Percentiles rank a stretch among this genome's conserved stretches.
phyloP scores from a whole-genome alignment of 2,113 vertebrate species.

The Lasiurus borealis region DNA sequence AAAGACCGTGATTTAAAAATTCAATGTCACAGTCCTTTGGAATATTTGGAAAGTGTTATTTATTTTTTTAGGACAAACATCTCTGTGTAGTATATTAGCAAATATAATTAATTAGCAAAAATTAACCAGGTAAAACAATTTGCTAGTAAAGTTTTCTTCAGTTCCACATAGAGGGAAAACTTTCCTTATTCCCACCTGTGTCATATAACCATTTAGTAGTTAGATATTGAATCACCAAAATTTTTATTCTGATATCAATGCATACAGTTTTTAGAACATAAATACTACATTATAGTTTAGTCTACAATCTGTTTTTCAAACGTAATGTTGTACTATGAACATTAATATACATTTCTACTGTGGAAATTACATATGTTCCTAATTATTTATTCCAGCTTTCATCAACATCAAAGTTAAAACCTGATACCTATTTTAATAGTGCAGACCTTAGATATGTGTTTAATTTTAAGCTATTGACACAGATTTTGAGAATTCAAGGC shows the following conservation, averaged over 20 bases:
- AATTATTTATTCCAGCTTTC: constrained; percentile 29
- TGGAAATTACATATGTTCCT: neutral
- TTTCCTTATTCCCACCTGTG: neutral
- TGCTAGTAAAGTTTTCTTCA: neutral
- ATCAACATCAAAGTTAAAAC: constrained; percentile 57
- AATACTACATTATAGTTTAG: neutral
- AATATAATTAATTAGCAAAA: neutral
- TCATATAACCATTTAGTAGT: neutral
- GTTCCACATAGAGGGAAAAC: neutral
- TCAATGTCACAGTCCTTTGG: neutral
- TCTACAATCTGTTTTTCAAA: neutral
- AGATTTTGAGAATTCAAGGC: constrained; percentile 24
- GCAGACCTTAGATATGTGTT: neutral
- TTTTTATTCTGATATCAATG: neutral
- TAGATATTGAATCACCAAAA: neutral
- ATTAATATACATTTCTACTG: neutral
- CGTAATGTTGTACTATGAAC: constrained; percentile 17
- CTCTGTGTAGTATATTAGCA: neutral
- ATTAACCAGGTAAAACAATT: neutral
- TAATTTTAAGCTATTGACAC: neutral
- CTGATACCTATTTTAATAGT: constrained; percentile 20
- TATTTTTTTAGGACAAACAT: neutral
- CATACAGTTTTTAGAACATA: neutral
- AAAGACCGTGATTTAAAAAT: neutral
- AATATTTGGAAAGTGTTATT: neutral